phyloP scores from a whole-genome alignment of 2,888 invertebrate species.

The Andrena camellia region DNA sequence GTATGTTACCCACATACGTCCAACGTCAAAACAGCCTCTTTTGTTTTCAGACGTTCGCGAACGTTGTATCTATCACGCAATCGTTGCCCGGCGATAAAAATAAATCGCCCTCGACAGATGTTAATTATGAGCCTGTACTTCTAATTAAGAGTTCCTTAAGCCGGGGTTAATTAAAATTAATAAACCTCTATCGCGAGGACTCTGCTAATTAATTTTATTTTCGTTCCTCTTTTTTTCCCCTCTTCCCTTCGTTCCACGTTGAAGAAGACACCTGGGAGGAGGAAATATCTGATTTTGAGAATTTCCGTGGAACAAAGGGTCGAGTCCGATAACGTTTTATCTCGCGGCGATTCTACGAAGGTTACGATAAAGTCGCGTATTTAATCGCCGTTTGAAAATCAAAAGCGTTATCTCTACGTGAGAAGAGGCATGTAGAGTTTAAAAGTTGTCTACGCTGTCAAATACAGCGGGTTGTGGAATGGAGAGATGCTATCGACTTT shows the following conservation, averaged over 20 bases:
- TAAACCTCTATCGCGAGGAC: constrained; percentile 48
- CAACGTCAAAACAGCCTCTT: not conserved
- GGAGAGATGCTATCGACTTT: constrained; percentile 11
- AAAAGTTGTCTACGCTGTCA: not conserved
- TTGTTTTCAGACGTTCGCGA: not conserved
- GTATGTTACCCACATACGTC: not conserved
- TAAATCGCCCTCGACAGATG: constrained; percentile 32
- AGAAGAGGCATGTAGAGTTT: constrained; percentile 44
- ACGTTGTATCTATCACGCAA: not conserved
- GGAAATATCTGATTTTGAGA: not conserved
- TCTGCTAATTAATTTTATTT: constrained; percentile 52
- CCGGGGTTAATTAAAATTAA: constrained; percentile 54
- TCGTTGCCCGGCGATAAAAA: constrained; percentile 45
- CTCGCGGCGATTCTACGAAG: not conserved
- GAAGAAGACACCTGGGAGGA: not conserved
- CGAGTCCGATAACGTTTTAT: constrained; percentile 41
- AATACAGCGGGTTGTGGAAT: not conserved
- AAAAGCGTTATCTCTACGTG: constrained; percentile 66
- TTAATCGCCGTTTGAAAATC: constrained; percentile 29
- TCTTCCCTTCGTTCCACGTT: not conserved
- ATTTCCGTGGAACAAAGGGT: not conserved
- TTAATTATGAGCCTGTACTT: constrained; percentile 38
- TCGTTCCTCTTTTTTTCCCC: not conserved
- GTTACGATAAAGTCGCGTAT: constrained; percentile 23
- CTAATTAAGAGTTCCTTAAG: constrained; percentile 59